Base-by-base conservation (phyloP, 2,797 vertebrate genomes). In the Atherinosoma microstoma region DNA sequence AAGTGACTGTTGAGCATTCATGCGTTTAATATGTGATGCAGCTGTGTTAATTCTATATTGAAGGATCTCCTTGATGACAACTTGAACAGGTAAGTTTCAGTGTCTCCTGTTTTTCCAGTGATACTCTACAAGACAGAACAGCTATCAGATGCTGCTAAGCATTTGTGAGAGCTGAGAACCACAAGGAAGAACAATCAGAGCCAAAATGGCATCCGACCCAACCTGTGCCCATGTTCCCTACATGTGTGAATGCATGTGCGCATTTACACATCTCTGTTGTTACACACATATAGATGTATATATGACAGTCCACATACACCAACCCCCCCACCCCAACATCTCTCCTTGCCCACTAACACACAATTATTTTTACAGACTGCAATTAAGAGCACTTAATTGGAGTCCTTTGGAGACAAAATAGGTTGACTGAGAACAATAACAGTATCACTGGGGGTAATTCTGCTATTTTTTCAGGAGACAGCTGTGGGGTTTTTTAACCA, bases 151-250 rank as follows among this genome's bases (percentile, higher is more conserved):
- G 89, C 87, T 89, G 79, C 87, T 89, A 90, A 90, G 90, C 87
- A 90, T 92, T 90, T 87, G 87, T 86, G 87, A 89, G 91, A 92
- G 92, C 91, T 84, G 74, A 87, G 84, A 93, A 92, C 89, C 83
- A 92, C 86, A 75, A 88, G 85, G 83, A 86, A 87, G 85, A 90
- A 87, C 86, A 86, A 87, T 87, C 87, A 68, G 89, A 91, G 84
- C 78, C 89, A 63, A 77, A 87, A 80, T 62, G 87, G 86, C 84
- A 72, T 89, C 89, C 77, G 82, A 92, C 91, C 91, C 92, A 92
- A 94, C 92, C 91, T 91, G 85, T 91, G 92, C 90, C 93, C 92
- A 92, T 91, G 91, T 91, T 90, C 89, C 92, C 92, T 85, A 84
- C 91, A 94, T 94, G 94, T 94, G 93, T 94, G 92, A 94, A 94